Conservation (phyloP, 2,888 invertebrate genomes). For the Sesamia inferens region DNA sequence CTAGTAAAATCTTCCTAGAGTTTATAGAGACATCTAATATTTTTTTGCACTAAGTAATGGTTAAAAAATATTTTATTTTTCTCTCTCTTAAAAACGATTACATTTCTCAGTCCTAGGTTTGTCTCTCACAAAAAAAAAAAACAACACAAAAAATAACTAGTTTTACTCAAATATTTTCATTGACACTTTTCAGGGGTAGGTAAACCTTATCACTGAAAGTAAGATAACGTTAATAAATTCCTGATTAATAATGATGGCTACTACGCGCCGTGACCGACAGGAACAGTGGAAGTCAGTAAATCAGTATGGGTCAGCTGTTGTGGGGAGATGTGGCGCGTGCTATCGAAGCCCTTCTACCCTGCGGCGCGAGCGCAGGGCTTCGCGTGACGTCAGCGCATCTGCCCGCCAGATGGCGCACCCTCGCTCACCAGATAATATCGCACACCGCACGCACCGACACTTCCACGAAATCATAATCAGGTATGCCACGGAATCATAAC, state of each 20-base stretch:
- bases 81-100: too few species aligned
- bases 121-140: not conserved
- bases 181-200: not conserved
- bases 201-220: not conserved
- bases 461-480: conserved; percentile 71
- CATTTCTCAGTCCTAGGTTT: too few species aligned
- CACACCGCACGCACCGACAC: conserved; percentile 75
- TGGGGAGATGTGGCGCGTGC: conserved; percentile 77
- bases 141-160: not conserved
- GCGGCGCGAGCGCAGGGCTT: conserved; percentile 72
- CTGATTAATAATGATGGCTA: conserved; percentile 2
- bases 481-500: conserved; percentile 35
- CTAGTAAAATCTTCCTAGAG: not conserved
- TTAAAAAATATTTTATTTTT: too few species aligned
- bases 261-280: conserved; percentile 8
- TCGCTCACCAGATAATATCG: conserved; percentile 85
- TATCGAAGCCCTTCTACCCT: conserved; percentile 71
- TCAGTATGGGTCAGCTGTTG: conserved; percentile 86
- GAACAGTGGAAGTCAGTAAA: conserved; percentile 71
- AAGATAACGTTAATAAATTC: conserved; percentile 3
- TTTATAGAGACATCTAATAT: not conserved
- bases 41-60: too few species aligned
- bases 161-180: not conserved
- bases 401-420: conserved; percentile 88
- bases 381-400: conserved; percentile 89